Conservation (phyloP, 2,797 vertebrate species). For the Pipistrellus kuhlii region DNA sequence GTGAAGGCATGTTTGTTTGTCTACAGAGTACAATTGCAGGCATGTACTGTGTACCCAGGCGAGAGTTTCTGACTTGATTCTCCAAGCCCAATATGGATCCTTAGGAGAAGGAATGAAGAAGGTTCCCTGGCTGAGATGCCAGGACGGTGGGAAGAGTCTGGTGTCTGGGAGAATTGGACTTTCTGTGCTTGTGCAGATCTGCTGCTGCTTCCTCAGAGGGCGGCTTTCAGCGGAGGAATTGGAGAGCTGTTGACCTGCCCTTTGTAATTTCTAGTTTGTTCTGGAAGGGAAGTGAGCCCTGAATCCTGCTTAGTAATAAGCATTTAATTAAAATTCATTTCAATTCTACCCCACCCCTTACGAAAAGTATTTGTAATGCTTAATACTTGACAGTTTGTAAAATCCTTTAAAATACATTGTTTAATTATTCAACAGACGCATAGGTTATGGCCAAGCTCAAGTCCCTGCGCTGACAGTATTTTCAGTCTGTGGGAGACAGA, state of each 20-base stretch:
- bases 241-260: background rate
- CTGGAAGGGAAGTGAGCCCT: background rate
- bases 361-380: conserved; percentile 21
- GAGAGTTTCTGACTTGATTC: background rate
- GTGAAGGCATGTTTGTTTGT: conserved; percentile 3
- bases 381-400: background rate
- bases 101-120: background rate
- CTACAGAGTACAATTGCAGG: background rate
- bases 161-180: background rate
- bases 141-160: background rate
- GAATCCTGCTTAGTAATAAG: background rate
- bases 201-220: background rate
- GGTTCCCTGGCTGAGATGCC: background rate
- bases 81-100: background rate
- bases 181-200: background rate
- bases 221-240: background rate
- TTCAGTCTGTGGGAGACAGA: background rate
- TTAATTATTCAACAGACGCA: background rate
- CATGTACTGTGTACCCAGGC: background rate
- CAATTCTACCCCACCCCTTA: background rate
- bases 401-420: conserved; percentile 21
- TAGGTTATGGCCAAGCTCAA: background rate
- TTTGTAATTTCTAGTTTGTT: conserved; percentile 10
- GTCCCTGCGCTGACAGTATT: background rate
- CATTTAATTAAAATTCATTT: background rate